Percentiles rank a stretch among this genome's conserved stretches.
phyloP scores from a whole-genome alignment of 2,797 vertebrate species.

The Steatocranus sp. region DNA sequence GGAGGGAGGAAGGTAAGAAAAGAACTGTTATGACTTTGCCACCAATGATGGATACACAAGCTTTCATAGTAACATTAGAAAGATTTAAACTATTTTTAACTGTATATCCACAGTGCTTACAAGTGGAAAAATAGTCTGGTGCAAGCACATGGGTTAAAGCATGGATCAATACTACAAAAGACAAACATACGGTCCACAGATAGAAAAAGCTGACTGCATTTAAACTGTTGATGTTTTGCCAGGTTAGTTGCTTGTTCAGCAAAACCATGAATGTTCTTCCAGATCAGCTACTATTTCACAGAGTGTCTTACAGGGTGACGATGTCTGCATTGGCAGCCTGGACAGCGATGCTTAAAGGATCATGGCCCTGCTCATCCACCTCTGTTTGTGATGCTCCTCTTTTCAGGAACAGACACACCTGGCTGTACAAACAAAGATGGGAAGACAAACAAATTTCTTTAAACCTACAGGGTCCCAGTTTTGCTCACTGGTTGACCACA shows the following conservation, averaged over 20 bases:
- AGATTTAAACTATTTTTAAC: neutral
- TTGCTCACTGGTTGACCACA: neutral
- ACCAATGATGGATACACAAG: neutral
- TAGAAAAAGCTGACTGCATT: neutral
- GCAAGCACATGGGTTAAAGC: neutral
- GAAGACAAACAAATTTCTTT: neutral
- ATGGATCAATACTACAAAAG: neutral
- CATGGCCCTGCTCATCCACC: conserved; percentile 87
- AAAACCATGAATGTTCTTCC: neutral
- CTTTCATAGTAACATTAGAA: neutral
- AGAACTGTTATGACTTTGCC: neutral
- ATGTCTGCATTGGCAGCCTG: conserved; percentile 96
- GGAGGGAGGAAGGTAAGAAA: neutral
- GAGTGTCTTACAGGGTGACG: conserved; percentile 87
- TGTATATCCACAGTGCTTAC: neutral
- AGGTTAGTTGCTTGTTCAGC: neutral
- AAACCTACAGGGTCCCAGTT: neutral
- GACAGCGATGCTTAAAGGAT: conserved; percentile 90
- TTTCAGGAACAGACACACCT: conserved; percentile 97
- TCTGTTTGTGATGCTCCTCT: conserved; percentile 90
- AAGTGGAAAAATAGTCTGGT: neutral
- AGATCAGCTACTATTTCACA: neutral
- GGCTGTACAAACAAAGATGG: conserved; percentile 67
- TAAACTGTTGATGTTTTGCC: neutral
- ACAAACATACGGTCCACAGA: neutral